phyloP scores from a whole-genome alignment of 2,797 vertebrate genomes.

The Sebastes itinus region DNA sequence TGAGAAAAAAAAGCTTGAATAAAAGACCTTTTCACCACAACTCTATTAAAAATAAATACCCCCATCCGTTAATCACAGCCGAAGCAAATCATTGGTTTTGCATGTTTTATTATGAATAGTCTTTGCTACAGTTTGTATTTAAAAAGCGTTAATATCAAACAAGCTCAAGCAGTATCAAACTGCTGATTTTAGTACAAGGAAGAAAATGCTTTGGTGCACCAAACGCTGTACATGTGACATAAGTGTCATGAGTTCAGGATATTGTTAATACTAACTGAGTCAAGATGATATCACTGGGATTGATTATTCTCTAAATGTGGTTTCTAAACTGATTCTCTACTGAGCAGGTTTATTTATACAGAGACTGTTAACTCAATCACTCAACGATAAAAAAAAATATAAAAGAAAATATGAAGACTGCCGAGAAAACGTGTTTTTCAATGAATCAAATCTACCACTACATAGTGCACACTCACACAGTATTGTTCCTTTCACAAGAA shows the following conservation, averaged over 20 bases:
- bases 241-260: slow-evolving; percentile 8
- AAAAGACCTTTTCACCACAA: slow-evolving; percentile 13
- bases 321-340: background rate
- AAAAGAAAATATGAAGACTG: slow-evolving; percentile 24
- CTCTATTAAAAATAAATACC: slow-evolving; percentile 9
- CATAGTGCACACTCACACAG: slow-evolving; percentile 46
- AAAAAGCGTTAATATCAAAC: slow-evolving; percentile 46
- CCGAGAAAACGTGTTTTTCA: slow-evolving; percentile 11
- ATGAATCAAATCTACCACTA: slow-evolving; percentile 33
- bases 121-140: slow-evolving; percentile 43
- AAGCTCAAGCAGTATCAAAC: slow-evolving; percentile 78
- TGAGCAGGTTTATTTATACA: slow-evolving; percentile 10
- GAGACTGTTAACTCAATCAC: slow-evolving; percentile 9
- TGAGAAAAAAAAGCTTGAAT: slow-evolving; percentile 36
- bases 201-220: slow-evolving; percentile 7
- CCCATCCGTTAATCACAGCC: slow-evolving; percentile 23
- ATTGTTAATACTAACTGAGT: slow-evolving; percentile 21
- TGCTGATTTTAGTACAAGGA: slow-evolving; percentile 44
- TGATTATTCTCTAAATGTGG: background rate
- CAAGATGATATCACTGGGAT: background rate
- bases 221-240: slow-evolving; percentile 6
- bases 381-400: slow-evolving; percentile 7
- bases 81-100: slow-evolving; percentile 16
- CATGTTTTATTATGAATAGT: slow-evolving; percentile 66
- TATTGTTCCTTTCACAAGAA: slow-evolving; percentile 8